These are phyloP conservation scores for Otis tarda DNA, from an alignment of 2,113 vertebrate genomes.

Conservation along the genomic window DNA sequence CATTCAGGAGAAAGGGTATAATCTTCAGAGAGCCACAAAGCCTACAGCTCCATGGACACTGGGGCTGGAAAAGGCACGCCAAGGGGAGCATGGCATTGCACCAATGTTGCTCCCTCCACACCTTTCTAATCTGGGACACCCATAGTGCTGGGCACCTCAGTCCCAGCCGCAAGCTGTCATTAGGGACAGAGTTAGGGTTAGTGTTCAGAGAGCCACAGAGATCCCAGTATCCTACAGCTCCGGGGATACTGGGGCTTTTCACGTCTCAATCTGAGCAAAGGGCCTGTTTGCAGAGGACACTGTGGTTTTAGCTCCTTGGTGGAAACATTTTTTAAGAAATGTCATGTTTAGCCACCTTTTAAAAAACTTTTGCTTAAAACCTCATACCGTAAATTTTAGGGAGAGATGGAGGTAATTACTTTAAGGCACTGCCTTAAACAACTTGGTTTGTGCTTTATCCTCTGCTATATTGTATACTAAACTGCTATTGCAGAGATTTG, in stretches of 20 bases:
- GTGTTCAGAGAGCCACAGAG: too few species aligned
- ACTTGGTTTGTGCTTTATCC: neutral
- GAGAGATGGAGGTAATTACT: neutral
- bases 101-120: neutral
- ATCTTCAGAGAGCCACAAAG: neutral
- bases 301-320: neutral
- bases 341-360: neutral
- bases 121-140: neutral
- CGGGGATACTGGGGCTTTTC: neutral
- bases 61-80: neutral
- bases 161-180: neutral
- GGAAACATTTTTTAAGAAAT: neutral
- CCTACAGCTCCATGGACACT: too few species aligned
- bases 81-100: fast-evolving
- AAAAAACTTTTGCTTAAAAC: neutral
- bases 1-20: neutral
- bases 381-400: neutral
- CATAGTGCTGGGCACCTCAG: too few species aligned
- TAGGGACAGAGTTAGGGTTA: neutral
- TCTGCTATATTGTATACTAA: neutral
- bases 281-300: neutral
- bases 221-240: neutral
- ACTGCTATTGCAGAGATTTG: neutral
- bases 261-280: neutral
- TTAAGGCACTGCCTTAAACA: neutral